phyloP scores from a whole-genome alignment of 2,888 invertebrate genomes.

The Sympetrum striolatum region DNA sequence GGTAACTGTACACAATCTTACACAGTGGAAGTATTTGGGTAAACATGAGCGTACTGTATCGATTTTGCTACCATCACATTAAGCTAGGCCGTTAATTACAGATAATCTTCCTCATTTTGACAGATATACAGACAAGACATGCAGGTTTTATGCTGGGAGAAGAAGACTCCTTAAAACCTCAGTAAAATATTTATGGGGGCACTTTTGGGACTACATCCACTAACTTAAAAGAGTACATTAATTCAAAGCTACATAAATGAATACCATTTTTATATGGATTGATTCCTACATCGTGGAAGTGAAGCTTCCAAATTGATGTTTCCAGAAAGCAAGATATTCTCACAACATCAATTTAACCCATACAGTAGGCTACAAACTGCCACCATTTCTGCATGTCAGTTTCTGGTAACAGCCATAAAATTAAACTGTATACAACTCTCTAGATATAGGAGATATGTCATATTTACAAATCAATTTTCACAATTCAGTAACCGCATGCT shows the following conservation, averaged over 20 bases:
- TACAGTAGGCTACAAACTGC: not conserved
- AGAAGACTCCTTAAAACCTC: not conserved
- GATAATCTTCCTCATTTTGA: slow-evolving; percentile 12
- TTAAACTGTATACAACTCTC: not conserved
- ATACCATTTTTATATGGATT: not conserved
- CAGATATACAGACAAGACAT: slow-evolving; percentile 32
- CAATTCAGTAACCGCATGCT: not conserved
- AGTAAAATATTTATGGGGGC: slow-evolving; percentile 1
- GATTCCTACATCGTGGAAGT: not conserved
- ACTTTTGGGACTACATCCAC: slow-evolving; percentile 25
- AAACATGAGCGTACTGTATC: slow-evolving; percentile 40
- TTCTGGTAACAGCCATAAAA: slow-evolving; percentile 7
- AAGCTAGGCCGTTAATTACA: slow-evolving; percentile 42
- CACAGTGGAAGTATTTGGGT: slow-evolving; percentile 10
- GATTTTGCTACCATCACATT: slow-evolving; percentile 35
- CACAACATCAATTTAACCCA: slow-evolving; percentile 19
- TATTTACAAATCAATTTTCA: slow-evolving; percentile 29
- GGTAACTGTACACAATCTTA: slow-evolving; percentile 12
- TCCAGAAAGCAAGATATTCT: not conserved
- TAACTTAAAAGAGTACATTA: slow-evolving; percentile 21
- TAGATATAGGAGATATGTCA: slow-evolving; percentile 19
- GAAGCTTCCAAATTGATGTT: not conserved
- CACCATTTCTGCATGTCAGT: not conserved
- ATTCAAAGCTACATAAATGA: slow-evolving; percentile 17
- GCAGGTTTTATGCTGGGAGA: slow-evolving; percentile 16